Evolutionary conservation across 2,797 vertebrate species (phyloP).

Genomic region (Cichlasoma orientale): DNA sequence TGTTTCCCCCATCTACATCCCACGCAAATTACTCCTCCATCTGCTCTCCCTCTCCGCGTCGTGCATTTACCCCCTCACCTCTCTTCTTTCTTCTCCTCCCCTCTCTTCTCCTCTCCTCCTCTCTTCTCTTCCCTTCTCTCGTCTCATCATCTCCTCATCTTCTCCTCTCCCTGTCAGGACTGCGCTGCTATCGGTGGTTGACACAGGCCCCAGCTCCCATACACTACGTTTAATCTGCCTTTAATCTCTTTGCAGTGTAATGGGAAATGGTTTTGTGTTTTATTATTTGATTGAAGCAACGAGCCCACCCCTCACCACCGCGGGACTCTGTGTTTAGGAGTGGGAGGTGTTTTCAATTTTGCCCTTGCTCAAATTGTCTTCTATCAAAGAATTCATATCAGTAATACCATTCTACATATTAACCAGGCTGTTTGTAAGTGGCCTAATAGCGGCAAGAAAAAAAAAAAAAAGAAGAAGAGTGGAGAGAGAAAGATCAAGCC

Average conservation of each 20-base stretch:
- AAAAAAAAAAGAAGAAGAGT: not conserved
- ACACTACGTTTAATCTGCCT: slow-evolving; percentile 79
- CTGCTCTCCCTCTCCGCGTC: slow-evolving; percentile 77
- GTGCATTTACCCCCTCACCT: slow-evolving; percentile 58
- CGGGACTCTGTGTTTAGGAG: slow-evolving; percentile 58
- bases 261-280: slow-evolving; percentile 86
- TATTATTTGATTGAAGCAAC: slow-evolving; percentile 79
- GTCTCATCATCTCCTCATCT: slow-evolving; percentile 40
- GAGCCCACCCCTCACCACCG: slow-evolving; percentile 61
- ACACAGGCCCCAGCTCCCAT: slow-evolving; percentile 66
- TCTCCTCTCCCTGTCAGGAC: slow-evolving; percentile 60
- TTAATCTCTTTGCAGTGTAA: slow-evolving; percentile 84
- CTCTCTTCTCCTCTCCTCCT: slow-evolving; percentile 44
- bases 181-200: slow-evolving; percentile 72
- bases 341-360: slow-evolving; percentile 70
- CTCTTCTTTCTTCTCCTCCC: slow-evolving; percentile 44
- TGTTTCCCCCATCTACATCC: slow-evolving; percentile 84
- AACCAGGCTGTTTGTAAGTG: slow-evolving; percentile 63
- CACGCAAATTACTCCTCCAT: slow-evolving; percentile 88
- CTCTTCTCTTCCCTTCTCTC: slow-evolving; percentile 35
- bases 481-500: slow-evolving; percentile 13
- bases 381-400: slow-evolving; percentile 68
- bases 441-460: slow-evolving; percentile 31
- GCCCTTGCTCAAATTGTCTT: slow-evolving; percentile 59
- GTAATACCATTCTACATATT: slow-evolving; percentile 65